Conservation (phyloP, 2,888 invertebrate species). For the Prostheceraeus crozeri region DNA sequence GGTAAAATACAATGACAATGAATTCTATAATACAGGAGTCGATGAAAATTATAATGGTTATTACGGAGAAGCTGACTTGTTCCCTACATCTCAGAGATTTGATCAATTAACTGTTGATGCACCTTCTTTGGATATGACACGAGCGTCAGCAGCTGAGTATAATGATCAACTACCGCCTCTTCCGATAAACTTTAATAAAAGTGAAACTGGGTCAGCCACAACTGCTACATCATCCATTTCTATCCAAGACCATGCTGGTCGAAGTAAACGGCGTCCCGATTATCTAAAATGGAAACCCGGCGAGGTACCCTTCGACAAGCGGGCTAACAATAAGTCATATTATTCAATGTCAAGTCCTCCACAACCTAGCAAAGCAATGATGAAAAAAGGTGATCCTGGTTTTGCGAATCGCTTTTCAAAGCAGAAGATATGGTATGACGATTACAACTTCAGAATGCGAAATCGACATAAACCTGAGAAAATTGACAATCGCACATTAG, state of each 20-base stretch:
- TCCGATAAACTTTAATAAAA: too few relatives aligned
- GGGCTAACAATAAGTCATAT: background rate
- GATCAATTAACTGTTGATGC: too few relatives aligned
- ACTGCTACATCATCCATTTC: too few relatives aligned
- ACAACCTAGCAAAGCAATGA: background rate
- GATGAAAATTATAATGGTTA: slow-evolving; percentile 6
- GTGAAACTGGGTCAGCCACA: too few relatives aligned
- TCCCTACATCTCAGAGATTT: too few relatives aligned
- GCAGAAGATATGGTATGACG: slow-evolving; percentile 31
- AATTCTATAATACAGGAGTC: background rate
- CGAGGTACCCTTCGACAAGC: slow-evolving; percentile 15
- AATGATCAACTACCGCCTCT: slow-evolving; percentile 1
- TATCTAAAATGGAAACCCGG: slow-evolving; percentile 33
- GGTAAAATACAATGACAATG: too few relatives aligned
- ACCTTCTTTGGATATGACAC: background rate
- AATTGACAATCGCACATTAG: too few relatives aligned
- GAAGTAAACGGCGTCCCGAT: slow-evolving; percentile 8
- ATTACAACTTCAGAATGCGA: slow-evolving; percentile 29
- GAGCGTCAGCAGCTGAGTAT: slow-evolving; percentile 1
- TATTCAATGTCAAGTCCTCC: background rate
- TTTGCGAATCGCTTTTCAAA: slow-evolving; percentile 10
- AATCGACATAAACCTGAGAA: too few relatives aligned
- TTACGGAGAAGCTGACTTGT: too few relatives aligned
- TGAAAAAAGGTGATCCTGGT: too few relatives aligned
- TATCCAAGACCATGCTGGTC: background rate